Conservation (phyloP, 2,113 vertebrate genomes). For the Poecilia latipinna region DNA sequence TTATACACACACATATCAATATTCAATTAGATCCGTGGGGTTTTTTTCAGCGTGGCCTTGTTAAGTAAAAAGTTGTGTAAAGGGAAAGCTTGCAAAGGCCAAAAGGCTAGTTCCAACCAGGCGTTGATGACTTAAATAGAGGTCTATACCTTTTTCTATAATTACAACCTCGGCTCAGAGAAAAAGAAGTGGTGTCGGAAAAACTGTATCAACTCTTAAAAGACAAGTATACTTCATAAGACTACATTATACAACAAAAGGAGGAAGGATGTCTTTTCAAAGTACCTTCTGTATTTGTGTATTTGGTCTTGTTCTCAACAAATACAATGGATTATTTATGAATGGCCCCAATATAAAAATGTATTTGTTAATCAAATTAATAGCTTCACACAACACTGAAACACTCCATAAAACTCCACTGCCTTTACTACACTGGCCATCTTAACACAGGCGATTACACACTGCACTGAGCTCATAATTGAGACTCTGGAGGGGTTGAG, state of each 20-base stretch:
- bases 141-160: conserved; percentile 47
- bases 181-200: conserved; percentile 18
- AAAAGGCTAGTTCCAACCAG: conserved; percentile 55
- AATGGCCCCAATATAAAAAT: not conserved
- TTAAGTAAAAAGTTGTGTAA: conserved; percentile 71
- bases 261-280: not conserved
- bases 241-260: not conserved
- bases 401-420: not conserved
- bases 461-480: not conserved
- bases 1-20: conserved; percentile 75
- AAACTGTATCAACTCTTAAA: conserved; percentile 14
- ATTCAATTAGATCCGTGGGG: conserved; percentile 77
- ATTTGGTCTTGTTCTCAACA: not conserved
- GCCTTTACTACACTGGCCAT: not conserved
- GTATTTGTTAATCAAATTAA: conserved; percentile 3
- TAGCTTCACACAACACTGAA: not conserved
- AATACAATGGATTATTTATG: not conserved
- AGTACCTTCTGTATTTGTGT: not conserved
- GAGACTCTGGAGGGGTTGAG: not conserved
- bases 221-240: conserved; percentile 27
- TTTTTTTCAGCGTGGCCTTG: conserved; percentile 66
- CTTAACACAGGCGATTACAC: not conserved
- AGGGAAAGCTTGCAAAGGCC: conserved; percentile 58
- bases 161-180: conserved; percentile 50
- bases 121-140: conserved; percentile 51